A percentile compares a stretch with the other conserved stretches of the same genome.
Evolutionary conservation across 2,113 vertebrate species (phyloP).

Genomic region (Lagenorhynchus albirostris): DNA sequence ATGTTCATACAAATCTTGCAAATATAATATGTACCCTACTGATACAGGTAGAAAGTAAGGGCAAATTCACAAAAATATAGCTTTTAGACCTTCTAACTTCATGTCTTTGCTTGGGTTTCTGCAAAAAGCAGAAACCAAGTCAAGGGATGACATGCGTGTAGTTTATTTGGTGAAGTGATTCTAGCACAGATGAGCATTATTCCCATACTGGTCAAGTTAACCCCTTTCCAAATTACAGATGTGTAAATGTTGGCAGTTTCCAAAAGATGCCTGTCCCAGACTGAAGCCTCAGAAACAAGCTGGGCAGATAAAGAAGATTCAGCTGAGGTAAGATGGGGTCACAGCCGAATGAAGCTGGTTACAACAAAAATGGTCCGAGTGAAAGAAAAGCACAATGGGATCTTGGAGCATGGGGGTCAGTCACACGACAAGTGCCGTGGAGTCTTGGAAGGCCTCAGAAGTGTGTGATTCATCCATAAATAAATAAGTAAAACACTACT

Average conservation of each 20-base stretch:
- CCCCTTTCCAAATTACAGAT: background rate
- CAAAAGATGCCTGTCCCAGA: background rate
- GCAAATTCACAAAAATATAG: background rate
- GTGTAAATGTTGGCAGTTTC: background rate
- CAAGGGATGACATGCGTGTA: background rate
- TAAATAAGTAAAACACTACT: background rate
- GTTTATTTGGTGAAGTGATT: background rate
- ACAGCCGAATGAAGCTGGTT: background rate
- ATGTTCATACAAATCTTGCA: background rate
- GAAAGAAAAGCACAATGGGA: background rate
- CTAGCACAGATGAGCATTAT: background rate
- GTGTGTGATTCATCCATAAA: background rate
- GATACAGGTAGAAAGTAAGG: background rate
- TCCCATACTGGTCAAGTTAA: accelerated
- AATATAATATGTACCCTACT: background rate
- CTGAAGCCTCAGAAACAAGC: background rate
- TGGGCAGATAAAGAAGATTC: background rate
- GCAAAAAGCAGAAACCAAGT: background rate
- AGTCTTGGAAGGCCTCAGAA: no score
- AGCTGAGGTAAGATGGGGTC: background rate
- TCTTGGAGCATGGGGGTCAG: background rate
- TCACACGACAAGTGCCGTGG: background rate
- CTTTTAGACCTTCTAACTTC: background rate
- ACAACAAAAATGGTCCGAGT: background rate
- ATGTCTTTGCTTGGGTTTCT: background rate